These are phyloP conservation scores for Lacerta bilineata DNA, from an alignment of 2,797 vertebrate species.

Conservation along the genomic window DNA sequence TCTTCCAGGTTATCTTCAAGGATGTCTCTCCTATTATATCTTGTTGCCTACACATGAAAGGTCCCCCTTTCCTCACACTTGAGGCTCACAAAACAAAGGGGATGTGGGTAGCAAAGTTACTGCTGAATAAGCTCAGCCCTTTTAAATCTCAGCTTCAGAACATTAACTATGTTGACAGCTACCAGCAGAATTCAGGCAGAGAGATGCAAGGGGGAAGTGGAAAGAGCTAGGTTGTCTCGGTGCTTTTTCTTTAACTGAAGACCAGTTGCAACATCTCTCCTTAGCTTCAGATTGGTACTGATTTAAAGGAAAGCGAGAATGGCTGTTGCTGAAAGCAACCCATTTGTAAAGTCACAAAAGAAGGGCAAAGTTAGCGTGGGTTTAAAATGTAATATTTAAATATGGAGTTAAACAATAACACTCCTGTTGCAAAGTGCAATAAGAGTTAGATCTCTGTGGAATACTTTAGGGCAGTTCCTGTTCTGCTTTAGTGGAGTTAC, in stretches of 20 bases:
- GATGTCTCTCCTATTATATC: neutral
- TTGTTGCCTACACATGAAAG: neutral
- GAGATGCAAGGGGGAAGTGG: neutral
- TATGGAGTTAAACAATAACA: neutral
- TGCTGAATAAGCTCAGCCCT: neutral
- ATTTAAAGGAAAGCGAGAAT: neutral
- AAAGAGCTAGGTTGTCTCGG: neutral
- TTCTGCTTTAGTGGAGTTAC: neutral
- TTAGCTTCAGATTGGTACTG: neutral
- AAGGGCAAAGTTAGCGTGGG: neutral
- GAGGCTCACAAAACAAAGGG: neutral
- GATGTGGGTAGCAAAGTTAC: neutral
- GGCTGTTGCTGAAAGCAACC: slow-evolving; percentile 2
- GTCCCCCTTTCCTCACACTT: neutral
- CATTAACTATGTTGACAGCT: neutral
- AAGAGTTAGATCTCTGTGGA: neutral
- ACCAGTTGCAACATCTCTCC: neutral
- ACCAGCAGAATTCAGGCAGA: neutral
- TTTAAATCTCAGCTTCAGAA: neutral
- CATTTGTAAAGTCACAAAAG: slow-evolving; percentile 4
- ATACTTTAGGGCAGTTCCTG: neutral
- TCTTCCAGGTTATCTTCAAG: neutral
- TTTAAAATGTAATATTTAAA: slow-evolving; percentile 34
- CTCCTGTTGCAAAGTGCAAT: neutral
- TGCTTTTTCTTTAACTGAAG: neutral